Conservation (phyloP, 2,888 invertebrate species). For the Sinhomidia bicolor region DNA sequence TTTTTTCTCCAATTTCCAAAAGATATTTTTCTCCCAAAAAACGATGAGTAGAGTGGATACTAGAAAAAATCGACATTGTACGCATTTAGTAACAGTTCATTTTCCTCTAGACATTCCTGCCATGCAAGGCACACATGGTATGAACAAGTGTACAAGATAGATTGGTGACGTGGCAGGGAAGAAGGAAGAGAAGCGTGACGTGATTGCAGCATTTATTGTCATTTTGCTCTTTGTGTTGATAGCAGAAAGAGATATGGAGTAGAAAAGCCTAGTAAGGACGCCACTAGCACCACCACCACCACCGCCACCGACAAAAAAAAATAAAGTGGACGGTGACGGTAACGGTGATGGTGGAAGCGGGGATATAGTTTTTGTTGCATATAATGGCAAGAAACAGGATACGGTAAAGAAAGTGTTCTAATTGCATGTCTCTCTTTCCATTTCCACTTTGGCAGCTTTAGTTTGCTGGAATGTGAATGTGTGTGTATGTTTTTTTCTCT, state of each 20-base stretch:
- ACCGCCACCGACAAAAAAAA: not conserved
- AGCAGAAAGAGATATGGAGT: too few species aligned
- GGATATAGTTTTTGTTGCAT: not conserved
- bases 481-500: too few species aligned
- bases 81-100: conserved; percentile 27
- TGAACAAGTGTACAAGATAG: not conserved
- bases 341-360: not conserved
- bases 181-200: conserved; percentile 35
- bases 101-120: not conserved
- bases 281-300: too few species aligned
- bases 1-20: conserved; percentile 1
- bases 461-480: not conserved
- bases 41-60: conserved; percentile 1
- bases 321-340: conserved; percentile 22
- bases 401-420: not conserved
- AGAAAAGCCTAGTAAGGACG: not conserved
- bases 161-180: not conserved
- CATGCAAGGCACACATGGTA: not conserved
- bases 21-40: not conserved
- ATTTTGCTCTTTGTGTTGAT: conserved; percentile 25
- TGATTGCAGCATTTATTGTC: conserved; percentile 51
- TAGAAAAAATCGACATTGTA: conserved; percentile 16
- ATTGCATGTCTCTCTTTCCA: conserved; percentile 29
- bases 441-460: conserved; percentile 24
- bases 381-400: not conserved